Evolutionary conservation across 2,888 invertebrate genomes (phyloP), one percentile per base, ranked within the genome.

Genomic region (Oxyscelio sp.): DNA sequence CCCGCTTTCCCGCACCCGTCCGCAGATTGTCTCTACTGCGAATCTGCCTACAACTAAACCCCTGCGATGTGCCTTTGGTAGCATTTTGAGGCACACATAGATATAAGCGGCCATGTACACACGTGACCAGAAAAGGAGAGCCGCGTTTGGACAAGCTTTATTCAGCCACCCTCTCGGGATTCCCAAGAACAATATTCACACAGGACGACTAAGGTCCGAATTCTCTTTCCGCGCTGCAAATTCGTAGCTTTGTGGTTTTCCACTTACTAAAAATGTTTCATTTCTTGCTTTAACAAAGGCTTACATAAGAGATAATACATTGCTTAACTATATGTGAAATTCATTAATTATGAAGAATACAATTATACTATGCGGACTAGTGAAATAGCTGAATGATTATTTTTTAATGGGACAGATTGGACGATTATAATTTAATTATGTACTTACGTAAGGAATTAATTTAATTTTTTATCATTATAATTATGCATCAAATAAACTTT

Each of bases 151-250:
- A 78, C 82, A 70, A 78, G 85, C 82, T 87, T 87, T 85, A 85
- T 85, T 83, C 85, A 68, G 82, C 85, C 66, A 86, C 86, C 87
- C 89, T 81, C 88, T 68, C 82, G 88, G 90, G 89, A 90, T 92
- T 89, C 88, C 87, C 89, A 91, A 91, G 91, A 91, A 91, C 91
- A 91, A 92, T 91, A 91, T 92, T 91, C 91, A 86, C 85, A 89
- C 87, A 90, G 87, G 85, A 88, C 83, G 80, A 68, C 75, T 71
- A 82, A 87, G 85, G 89, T 88, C 86, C 85, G 83, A 86, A 88
- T 86, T 85, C 86, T 87, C 84, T 80, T 77, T 82, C 78, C 74
- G 59, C 75, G 48, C 74, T 63, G 63, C 50, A 59, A 73, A 81
- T 78, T 77, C 68, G 21, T 11, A 78, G 74, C 70, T 83, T 81